phyloP scores from a whole-genome alignment of 2,113 vertebrate genomes.

The Ptilonorhynchus violaceus region DNA sequence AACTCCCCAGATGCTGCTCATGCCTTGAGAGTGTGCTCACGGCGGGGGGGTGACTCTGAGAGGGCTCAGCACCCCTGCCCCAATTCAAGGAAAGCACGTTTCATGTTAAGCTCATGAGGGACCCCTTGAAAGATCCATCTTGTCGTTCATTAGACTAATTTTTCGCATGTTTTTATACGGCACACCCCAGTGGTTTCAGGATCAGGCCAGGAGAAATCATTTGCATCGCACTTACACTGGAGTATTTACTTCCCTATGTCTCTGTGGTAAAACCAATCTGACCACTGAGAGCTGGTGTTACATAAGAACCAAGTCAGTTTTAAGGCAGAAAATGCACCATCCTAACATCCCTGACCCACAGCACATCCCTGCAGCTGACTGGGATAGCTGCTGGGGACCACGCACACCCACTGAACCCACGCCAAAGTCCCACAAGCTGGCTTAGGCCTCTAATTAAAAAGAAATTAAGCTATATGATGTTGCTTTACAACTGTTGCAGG shows the following conservation, averaged over 20 bases:
- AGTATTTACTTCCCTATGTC: not conserved
- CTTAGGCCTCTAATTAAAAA: not conserved
- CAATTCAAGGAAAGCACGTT: not conserved
- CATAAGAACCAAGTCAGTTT: rapidly evolving
- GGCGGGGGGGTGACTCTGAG: rapidly evolving
- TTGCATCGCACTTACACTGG: not conserved
- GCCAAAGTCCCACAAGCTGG: not conserved
- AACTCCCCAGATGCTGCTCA: not conserved
- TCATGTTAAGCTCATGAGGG: not conserved
- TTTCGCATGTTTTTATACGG: not conserved
- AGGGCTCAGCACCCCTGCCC: not conserved
- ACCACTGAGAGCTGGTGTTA: not conserved
- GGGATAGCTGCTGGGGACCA: not conserved
- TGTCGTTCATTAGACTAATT: not conserved
- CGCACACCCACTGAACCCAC: not conserved
- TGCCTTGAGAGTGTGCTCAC: not conserved
- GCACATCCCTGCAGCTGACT: not conserved
- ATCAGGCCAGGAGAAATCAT: not conserved
- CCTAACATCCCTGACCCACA: not conserved
- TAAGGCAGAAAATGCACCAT: not conserved
- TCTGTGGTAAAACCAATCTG: not conserved
- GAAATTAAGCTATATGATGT: not conserved
- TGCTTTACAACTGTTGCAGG: not conserved
- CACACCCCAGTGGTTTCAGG: not conserved
- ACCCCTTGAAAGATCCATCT: not conserved